Evolutionary conservation across 2,113 vertebrate genomes (phyloP).

Genomic region (Salminus brasiliensis): DNA sequence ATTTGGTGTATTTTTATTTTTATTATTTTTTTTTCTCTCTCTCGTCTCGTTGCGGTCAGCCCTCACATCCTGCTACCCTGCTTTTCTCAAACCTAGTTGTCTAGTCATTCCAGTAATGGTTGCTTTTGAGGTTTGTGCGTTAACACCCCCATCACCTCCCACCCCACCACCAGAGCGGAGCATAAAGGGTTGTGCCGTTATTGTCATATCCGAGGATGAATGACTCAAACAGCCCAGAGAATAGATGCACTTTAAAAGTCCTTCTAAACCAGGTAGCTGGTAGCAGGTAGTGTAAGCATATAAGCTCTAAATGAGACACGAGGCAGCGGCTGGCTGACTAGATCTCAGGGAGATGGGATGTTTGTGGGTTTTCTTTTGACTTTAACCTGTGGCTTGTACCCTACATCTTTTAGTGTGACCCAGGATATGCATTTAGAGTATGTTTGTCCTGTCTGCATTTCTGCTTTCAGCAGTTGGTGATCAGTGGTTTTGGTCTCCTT

Average conservation of each 20-base stretch:
- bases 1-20: not conserved
- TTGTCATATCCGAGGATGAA: slow-evolving; percentile 24
- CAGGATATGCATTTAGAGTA: not conserved
- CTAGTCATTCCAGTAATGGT: slow-evolving; percentile 57
- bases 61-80: not conserved
- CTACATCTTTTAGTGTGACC: not conserved
- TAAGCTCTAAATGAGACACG: not conserved
- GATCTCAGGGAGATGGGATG: slow-evolving; percentile 63
- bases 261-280: slow-evolving; percentile 41
- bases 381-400: not conserved
- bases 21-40: too few relatives aligned
- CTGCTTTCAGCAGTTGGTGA: not conserved
- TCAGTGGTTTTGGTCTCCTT: not conserved
- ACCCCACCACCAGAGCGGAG: slow-evolving; percentile 51
- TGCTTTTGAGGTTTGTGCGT: not conserved
- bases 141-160: not conserved
- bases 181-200: slow-evolving; percentile 52
- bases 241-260: slow-evolving; percentile 62
- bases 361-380: not conserved
- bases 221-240: slow-evolving; percentile 12
- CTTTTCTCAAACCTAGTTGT: slow-evolving; percentile 17
- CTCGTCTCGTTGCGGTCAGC: too few relatives aligned
- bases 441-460: not conserved
- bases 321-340: slow-evolving; percentile 39
- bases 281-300: slow-evolving; percentile 36